A percentile compares a stretch with the other conserved stretches of the same genome.
These are phyloP conservation scores for Hirtodrosophila alboralis DNA, from an alignment of 2,888 invertebrate species.

Conservation along the genomic window DNA sequence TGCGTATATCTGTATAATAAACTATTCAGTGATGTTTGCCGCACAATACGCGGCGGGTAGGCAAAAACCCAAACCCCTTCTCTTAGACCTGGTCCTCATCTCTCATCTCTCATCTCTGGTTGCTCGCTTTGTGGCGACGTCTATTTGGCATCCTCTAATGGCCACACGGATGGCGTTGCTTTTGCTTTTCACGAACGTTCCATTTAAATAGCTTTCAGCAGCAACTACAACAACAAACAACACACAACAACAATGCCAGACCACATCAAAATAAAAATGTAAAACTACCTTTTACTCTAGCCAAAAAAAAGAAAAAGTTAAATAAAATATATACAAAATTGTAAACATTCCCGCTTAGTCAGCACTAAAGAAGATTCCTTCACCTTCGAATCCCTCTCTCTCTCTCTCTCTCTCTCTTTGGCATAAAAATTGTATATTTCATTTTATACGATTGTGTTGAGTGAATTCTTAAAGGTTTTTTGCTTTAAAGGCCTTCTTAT, in stretches of 20 bases:
- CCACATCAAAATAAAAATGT: conserved; percentile 68
- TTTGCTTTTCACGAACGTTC: conserved; percentile 60
- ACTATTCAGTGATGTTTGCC: conserved; percentile 67
- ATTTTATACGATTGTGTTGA: conserved; percentile 7
- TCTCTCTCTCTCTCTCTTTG: too few species aligned
- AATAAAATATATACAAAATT: conserved; percentile 36
- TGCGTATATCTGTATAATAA: conserved; percentile 55
- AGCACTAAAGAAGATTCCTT: conserved; percentile 36
- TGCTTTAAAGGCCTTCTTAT: too few species aligned
- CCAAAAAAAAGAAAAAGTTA: background rate
- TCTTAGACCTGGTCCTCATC: too few species aligned
- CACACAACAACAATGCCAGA: conserved; percentile 40
- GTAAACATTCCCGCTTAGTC: conserved; percentile 52
- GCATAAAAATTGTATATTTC: conserved; percentile 17
- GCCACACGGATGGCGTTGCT: conserved; percentile 45
- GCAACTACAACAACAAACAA: conserved; percentile 26
- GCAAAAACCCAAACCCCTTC: background rate
- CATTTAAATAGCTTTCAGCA: conserved; percentile 71
- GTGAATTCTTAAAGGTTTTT: conserved; percentile 28
- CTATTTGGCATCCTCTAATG: conserved; percentile 69
- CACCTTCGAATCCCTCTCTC: background rate
- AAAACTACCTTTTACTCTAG: conserved; percentile 9
- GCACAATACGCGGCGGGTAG: conserved; percentile 46
- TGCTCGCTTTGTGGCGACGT: conserved; percentile 57
- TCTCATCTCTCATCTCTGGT: conserved; percentile 28